These are phyloP conservation scores for Drosophila triauraria DNA, from an alignment of 1,140 invertebrate species.

Conservation along the genomic window DNA sequence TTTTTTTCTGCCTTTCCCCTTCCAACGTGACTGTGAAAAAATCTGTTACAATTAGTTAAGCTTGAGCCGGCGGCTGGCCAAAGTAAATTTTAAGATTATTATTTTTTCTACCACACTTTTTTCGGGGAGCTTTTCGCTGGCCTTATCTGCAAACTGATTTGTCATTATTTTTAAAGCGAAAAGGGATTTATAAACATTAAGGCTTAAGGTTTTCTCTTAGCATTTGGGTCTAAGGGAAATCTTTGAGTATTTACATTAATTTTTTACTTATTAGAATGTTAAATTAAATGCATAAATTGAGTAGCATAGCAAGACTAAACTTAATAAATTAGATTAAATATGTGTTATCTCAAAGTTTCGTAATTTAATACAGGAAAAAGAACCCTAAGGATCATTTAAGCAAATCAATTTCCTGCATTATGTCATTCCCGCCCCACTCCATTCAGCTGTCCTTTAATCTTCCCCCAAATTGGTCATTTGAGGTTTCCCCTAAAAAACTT, in stretches of 20 bases:
- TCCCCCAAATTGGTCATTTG: slow-evolving; percentile 52
- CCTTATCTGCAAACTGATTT: slow-evolving; percentile 83
- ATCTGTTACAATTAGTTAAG: slow-evolving; percentile 84
- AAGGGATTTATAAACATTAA: slow-evolving; percentile 63
- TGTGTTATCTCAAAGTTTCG: background rate
- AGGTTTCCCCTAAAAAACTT: slow-evolving; percentile 55
- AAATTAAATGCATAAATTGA: background rate
- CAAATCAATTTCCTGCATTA: slow-evolving; percentile 34
- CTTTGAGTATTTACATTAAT: background rate
- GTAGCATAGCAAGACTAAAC: too few species aligned
- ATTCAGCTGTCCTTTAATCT: slow-evolving; percentile 4
- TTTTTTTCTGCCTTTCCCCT: slow-evolving; percentile 25
- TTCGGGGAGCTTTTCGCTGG: slow-evolving; percentile 23
- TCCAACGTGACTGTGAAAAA: slow-evolving; percentile 69
- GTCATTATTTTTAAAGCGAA: slow-evolving; percentile 82
- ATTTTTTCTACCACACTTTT: slow-evolving; percentile 45
- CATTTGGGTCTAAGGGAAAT: background rate
- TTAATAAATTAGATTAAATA: background rate
- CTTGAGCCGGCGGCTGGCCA: slow-evolving; percentile 54
- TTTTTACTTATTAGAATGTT: background rate
- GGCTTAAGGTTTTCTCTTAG: slow-evolving; percentile 14
- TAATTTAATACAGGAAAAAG: slow-evolving; percentile 9
- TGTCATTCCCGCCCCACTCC: background rate
- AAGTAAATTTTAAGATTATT: slow-evolving; percentile 60
- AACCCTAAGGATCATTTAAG: slow-evolving; percentile 12